Base-by-base conservation (phyloP, 2,113 vertebrate species). In the Ictalurus punctatus region DNA sequence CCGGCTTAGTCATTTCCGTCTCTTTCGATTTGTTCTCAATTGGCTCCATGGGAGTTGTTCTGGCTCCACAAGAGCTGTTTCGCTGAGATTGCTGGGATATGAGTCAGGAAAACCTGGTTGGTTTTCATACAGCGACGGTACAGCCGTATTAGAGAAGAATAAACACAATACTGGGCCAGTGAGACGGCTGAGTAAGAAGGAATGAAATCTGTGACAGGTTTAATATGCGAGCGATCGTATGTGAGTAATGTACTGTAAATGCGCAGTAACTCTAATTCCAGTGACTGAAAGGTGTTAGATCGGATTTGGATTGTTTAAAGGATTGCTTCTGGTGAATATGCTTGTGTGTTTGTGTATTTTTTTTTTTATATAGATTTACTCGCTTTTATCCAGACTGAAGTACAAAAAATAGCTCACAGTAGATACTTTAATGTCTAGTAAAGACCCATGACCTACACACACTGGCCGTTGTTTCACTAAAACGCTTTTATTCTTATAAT, bases 351-450 rank as follows among this genome's bases (percentile, higher is more conserved):
- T 85, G 74, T n/a, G 34, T 56, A 59, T 59, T 19, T 80, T 30
- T 44, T n/a, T n/a, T n/a, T n/a, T n/a, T n/a, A n/a, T 25, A 25
- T 58, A 83, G 37, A 84, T 90, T 87, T 30, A 58, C 6, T 85
- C 44, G 30, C 8, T 58, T 0, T 88, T 0, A 84, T 59, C 84
- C 86, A n/a, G 82, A 30, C 14, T 71, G 65, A 85, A 48, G 4
- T n/a, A 12, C 40, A 30, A 23, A 71, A 71, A 21, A 34, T 19
- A 16, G 25, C 8, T 44, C 19, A 63, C 37, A 67, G 34, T 37
- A 44, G 8, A 76, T 76, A 44, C 4, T 52, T 79, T 79, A 13
- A 79, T 16, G 1, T n/a, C 44, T 21, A 23, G 4, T 76, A 23
- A 40, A 79, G 23, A 27, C 25, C 0, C 44, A n/a, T 79, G n/a